phyloP scores from a whole-genome alignment of 1,140 invertebrate species.

The Capitella teleta region DNA sequence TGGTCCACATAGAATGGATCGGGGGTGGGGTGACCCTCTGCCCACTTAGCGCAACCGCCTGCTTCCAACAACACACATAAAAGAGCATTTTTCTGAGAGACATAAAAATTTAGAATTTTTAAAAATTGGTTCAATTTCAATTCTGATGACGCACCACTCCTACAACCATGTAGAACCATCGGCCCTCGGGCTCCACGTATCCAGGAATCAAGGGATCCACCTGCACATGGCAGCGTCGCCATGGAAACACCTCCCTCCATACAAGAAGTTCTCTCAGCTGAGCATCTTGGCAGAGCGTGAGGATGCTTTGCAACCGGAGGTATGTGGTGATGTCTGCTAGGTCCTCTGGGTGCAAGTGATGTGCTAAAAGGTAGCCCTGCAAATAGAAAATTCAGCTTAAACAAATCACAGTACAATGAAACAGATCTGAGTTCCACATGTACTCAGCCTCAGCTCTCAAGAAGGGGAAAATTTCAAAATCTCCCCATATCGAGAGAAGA shows the following conservation, averaged over 20 bases:
- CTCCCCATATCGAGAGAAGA: not conserved
- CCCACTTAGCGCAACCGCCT: constrained; percentile 25
- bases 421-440: not conserved
- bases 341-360: constrained; percentile 34
- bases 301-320: constrained; percentile 29
- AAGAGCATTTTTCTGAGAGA: constrained; percentile 29
- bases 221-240: constrained; percentile 20
- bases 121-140: not conserved
- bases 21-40: constrained; percentile 21
- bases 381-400: constrained; percentile 1
- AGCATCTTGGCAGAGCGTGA: constrained; percentile 27
- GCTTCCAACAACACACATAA: constrained; percentile 31
- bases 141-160: constrained; percentile 31
- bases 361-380: constrained; percentile 38
- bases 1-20: constrained; percentile 41
- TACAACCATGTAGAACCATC: constrained; percentile 38
- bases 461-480: not conserved
- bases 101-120: not conserved
- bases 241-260: constrained; percentile 39
- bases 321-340: constrained; percentile 31
- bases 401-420: not conserved
- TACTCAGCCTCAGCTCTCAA: not conserved
- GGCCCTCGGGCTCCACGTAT: constrained; percentile 24
- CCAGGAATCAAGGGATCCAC: constrained; percentile 17
- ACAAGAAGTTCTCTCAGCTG: constrained; percentile 33